Base-by-base conservation (phyloP, 2,888 invertebrate species). In the Blera fallax region DNA sequence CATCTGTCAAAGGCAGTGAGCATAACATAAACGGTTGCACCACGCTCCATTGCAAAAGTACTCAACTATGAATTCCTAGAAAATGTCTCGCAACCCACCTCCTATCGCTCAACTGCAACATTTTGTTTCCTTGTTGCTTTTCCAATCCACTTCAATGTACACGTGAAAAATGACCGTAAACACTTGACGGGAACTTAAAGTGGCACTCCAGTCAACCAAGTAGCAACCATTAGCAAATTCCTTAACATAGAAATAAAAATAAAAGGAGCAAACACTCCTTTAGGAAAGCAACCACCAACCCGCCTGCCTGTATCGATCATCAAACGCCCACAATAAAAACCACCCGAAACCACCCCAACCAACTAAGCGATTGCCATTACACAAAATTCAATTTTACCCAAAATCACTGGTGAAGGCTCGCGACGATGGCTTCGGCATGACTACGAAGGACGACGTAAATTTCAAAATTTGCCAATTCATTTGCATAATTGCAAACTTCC, bases 401-500 rank as follows among this genome's bases (percentile, higher is more conserved):
- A 50, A 79, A 67, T n/a, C 48, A 40, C 6, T 16, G 11, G n/a
- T 24, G 8, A 29, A 10, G 29, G 34, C 14, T 34, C 18, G 50
- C 48, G n/a, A 40, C n/a, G 34, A 54, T 14, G 32, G 52, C 1
- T 50, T 16, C 24, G 7, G 16, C 18, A 27, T 43, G 27, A 62
- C 45, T 16, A 24, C 8, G 37, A 45, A 54, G 45, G 24, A 62
- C 43, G 50, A 70, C 1, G 52, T 72, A 21, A 34, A 72, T 72
- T 77, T 60, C 16, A 29, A 60, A 77, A 77, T 72, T 72, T 72
- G 24, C 37, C 60, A 64, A 67, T 72, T 82, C 82, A 83, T 83
- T 83, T 83, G 78, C 82, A 78, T 83, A 78, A 83, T 83, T 78
- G 65, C 54, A 29, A 60, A 76, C 60, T 65, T 72, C 58, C 78